Evolutionary conservation across 2,113 vertebrate genomes (phyloP).

Genomic region (Micronycteris hirsuta): DNA sequence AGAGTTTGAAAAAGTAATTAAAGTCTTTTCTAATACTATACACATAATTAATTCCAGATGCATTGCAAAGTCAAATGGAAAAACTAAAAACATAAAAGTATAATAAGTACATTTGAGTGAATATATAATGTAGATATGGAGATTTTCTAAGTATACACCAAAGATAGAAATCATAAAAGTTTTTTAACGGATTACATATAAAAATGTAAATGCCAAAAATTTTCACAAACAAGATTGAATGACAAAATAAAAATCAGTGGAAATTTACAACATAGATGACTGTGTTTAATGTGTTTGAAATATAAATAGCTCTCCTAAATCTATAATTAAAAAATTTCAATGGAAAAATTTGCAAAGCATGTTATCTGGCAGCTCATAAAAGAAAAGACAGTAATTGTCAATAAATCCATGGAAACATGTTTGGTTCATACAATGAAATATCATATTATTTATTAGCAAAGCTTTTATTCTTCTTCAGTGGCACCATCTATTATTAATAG

Average conservation of each 20-base stretch:
- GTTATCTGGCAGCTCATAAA: not conserved
- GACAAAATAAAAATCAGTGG: not conserved
- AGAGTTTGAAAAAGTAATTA: not conserved
- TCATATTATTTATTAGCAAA: not conserved
- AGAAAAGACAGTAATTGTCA: not conserved
- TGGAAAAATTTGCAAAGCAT: constrained; percentile 4
- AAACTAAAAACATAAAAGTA: not conserved
- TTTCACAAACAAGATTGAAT: not conserved
- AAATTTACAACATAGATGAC: not conserved
- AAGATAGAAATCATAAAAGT: not conserved
- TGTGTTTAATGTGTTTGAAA: not conserved
- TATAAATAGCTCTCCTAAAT: constrained; percentile 15
- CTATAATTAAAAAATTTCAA: not conserved
- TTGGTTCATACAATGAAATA: not conserved
- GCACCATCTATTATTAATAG: not conserved
- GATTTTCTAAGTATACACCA: not conserved
- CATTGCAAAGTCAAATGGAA: not conserved
- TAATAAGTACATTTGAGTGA: not conserved
- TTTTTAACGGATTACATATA: not conserved
- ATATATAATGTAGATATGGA: not conserved
- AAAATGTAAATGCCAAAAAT: not conserved
- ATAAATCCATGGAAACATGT: not conserved
- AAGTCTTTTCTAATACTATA: not conserved
- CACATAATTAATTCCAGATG: constrained; percentile 2
- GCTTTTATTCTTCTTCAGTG: not conserved